Evolutionary conservation across 2,797 vertebrate species (phyloP).

Genomic region (Hemibagrus guttatus): DNA sequence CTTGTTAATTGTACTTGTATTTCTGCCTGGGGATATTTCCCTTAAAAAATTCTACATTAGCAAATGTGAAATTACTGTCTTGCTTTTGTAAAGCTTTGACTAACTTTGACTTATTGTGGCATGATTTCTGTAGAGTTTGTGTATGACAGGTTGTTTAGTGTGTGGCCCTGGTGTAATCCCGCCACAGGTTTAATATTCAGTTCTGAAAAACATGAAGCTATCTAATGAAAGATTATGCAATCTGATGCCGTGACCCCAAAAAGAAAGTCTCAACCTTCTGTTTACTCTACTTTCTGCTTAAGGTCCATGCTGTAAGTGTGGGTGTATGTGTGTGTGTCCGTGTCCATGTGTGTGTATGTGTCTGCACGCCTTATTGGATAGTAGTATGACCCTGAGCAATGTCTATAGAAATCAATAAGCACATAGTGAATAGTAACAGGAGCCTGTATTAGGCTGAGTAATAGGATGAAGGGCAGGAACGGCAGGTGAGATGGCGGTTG

Average conservation of each 20-base stretch:
- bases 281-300: constrained; percentile 2
- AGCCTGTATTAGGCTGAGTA: constrained; percentile 63
- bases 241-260: constrained; percentile 20
- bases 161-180: too few relatives aligned
- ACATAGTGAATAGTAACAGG: constrained; percentile 60
- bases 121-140: neutral
- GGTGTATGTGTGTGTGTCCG: neutral
- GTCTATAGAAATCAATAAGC: constrained; percentile 65
- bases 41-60: neutral
- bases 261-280: constrained; percentile 10
- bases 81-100: neutral
- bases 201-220: constrained; percentile 14
- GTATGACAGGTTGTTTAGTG: neutral
- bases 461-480: constrained; percentile 62
- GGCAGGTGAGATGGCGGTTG: constrained; percentile 55
- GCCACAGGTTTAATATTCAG: neutral
- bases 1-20: neutral
- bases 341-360: neutral
- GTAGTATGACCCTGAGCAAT: constrained; percentile 61
- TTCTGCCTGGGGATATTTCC: neutral
- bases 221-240: constrained; percentile 17
- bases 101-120: neutral
- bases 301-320: neutral
- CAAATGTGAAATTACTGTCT: neutral
- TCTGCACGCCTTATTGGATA: constrained; percentile 15